Percentiles rank a stretch among this genome's conserved stretches.
Conservation (phyloP, 2,797 vertebrate species). For the Otus scops region DNA sequence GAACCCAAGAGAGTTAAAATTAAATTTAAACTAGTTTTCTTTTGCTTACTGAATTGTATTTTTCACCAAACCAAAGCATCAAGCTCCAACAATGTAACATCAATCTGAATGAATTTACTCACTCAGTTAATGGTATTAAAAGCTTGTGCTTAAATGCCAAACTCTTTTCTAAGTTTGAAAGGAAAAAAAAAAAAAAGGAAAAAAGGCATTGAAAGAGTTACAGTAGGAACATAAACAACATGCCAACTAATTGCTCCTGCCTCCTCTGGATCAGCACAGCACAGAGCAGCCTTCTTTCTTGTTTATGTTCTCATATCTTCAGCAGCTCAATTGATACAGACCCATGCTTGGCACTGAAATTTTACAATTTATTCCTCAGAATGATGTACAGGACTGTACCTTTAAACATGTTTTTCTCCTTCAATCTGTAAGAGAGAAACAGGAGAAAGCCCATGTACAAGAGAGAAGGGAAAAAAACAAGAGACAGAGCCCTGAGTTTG, state of each 20-base stretch:
- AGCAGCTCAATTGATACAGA: background rate
- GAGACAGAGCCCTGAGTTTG: background rate
- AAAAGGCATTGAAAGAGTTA: background rate
- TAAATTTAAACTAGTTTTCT: background rate
- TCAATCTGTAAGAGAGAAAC: background rate
- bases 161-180: background rate
- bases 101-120: background rate
- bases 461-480: background rate
- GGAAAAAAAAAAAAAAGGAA: background rate
- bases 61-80: background rate
- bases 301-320: background rate
- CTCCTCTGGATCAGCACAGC: background rate
- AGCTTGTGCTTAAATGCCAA: background rate
- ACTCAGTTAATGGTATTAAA: background rate
- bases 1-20: background rate
- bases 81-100: background rate
- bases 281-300: rapidly evolving
- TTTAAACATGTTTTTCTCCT: background rate
- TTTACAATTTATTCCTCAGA: background rate
- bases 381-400: background rate
- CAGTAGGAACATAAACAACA: background rate
- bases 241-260: background rate
- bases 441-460: background rate
- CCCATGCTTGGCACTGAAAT: background rate
- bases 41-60: background rate